Evolutionary conservation across 2,113 vertebrate genomes (phyloP).

Genomic region (Micronisus gabar): DNA sequence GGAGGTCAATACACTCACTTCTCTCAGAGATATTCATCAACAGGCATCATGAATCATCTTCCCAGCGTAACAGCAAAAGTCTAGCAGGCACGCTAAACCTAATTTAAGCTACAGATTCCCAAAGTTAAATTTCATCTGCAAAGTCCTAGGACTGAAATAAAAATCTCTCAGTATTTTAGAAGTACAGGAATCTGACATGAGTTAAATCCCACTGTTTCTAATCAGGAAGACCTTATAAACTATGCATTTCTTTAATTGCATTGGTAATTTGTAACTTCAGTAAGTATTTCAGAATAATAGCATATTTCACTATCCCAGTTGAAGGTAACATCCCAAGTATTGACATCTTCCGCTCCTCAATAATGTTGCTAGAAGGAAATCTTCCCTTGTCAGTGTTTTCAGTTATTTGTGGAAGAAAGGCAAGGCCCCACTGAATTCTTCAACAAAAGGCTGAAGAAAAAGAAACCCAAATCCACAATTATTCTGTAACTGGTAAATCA

Average conservation of each 20-base stretch:
- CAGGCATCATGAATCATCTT: neutral
- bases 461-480: neutral
- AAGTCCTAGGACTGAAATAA: neutral
- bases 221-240: neutral
- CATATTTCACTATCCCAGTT: neutral
- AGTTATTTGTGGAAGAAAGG: neutral
- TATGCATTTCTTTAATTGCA: constrained; percentile 56
- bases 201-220: neutral
- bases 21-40: neutral
- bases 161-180: neutral
- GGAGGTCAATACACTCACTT: neutral
- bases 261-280: constrained; percentile 42
- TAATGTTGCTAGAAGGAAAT: neutral
- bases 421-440: neutral
- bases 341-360: neutral
- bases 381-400: neutral
- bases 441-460: neutral
- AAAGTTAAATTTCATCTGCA: neutral
- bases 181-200: neutral
- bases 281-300: neutral
- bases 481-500: neutral
- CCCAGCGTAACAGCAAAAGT: neutral
- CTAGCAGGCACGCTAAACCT: neutral
- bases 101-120: neutral
- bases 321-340: neutral